Evolutionary conservation across 30 jellyfish, hydroid and myxozoan genomes (phyloP), one percentile per base, ranked within the genome.

Genomic region (Morbakka virulenta): DNA sequence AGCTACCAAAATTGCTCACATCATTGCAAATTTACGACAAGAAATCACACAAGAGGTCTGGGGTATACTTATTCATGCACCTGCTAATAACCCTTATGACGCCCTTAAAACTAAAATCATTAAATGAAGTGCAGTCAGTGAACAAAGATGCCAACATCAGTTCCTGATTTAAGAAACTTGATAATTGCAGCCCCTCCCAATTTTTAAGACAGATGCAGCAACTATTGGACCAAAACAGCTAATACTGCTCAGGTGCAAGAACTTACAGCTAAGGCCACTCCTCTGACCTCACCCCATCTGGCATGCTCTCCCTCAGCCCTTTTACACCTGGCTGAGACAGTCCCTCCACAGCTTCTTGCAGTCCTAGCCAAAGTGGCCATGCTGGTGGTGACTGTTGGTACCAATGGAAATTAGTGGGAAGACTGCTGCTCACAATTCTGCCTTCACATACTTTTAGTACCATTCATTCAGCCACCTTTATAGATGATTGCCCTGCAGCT

Each of bases 81-180:
- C 81, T 3, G 28, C 11, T 26, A 27, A 22, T 4, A 13, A 69
- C 6, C 67, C n/a, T 14, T 31, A 69, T 41, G 74, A 69, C 2
- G 65, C 14, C n/a, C 27, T 33, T 22, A 47, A 69, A 34, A n/a
- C 81, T 33, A 41, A 35, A 20, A 35, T 32, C 28, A 69, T 26
- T 25, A 35, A 69, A 69, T 41, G 81, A 6, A 35, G 50, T 21
- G 24, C 74, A 4, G 81, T 69, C 33, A 35, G 69, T 3, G 74
- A 69, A 20, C 81, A 69, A 35, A 69, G 24, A 48, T 47, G 73
- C 21, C 33, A 35, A 22, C 72, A 69, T 34, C 81, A 69, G 1
- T 22, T 67, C 32, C 73, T 69, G 4, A 69, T 69, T 2, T 69
- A 67, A 2, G 81, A 34, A 41, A n/a, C n/a, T n/a, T n/a, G n/a